Evolutionary conservation across 2,888 invertebrate species (phyloP), one percentile per base, ranked within the genome.

Genomic region (Flexamia atlantica): DNA sequence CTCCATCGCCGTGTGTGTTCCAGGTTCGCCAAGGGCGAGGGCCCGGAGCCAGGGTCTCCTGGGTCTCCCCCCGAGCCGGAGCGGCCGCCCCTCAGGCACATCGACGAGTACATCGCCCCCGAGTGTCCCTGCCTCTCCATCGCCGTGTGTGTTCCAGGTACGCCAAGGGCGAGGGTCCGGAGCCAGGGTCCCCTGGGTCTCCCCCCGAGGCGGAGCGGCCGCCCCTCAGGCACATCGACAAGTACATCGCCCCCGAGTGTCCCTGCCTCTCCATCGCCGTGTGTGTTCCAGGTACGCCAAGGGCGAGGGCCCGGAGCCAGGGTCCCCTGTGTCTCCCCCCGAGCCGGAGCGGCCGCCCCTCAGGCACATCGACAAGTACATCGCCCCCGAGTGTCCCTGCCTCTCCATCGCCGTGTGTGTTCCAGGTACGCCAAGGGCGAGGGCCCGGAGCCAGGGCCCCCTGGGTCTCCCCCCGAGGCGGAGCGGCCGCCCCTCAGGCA

Each of bases 91-190:
- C 93, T 97, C 86, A 93, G 97, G 86, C 94, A 95, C 89, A 95
- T 97, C 91, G 97, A 97, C 90, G 95, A 96, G 90, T 97, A 97
- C 90, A 92, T 96, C 88, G 94, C 93, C 88, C 97, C 97, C 40
- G 97, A 97, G 91, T 95, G 95, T 89, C n/a, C 97, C 97, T 97
- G 97, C 89, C 91, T 98, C 88, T 94, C 93, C 87, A 97, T 97
- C 89, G 94, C 98, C n/a, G n/a, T n/a, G n/a, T n/a, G n/a, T n/a
- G n/a, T 46, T 64, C 9, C 42, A 79, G 79, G 53, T 72, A 70
- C 81, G 74, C 85, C 83, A 64, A 85, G 85, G 85, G 85, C 82
- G 81, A 85, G 76, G 72, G 74, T 68, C 81, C 32, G 81, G 57
- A 57, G 5, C 57, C 53, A 85, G 87, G 32, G 88, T 86, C 85